These are phyloP conservation scores for Albula glossodonta DNA, from an alignment of 2,113 vertebrate species.

Conservation along the genomic window DNA sequence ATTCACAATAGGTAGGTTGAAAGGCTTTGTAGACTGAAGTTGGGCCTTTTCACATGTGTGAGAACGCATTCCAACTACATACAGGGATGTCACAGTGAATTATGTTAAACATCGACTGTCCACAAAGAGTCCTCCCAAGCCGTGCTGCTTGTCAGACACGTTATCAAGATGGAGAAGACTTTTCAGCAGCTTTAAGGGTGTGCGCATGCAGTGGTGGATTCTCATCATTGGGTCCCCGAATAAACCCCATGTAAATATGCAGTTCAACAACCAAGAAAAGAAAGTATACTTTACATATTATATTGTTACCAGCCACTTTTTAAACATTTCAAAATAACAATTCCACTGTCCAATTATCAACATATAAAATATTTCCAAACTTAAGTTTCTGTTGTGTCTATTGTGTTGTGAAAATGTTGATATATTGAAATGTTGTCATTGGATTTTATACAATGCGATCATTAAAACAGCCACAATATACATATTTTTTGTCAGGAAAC, in stretches of 20 bases:
- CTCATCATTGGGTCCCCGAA: not conserved
- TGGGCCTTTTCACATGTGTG: not conserved
- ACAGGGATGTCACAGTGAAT: not conserved
- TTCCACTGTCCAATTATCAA: too few relatives aligned
- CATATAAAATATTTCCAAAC: too few relatives aligned
- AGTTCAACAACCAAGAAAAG: too few relatives aligned
- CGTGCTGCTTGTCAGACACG: not conserved
- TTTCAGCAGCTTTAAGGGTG: not conserved
- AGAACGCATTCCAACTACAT: not conserved
- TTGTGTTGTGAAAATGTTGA: too few relatives aligned
- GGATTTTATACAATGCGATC: too few relatives aligned
- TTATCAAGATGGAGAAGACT: not conserved
- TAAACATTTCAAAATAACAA: too few relatives aligned
- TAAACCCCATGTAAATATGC: not conserved
- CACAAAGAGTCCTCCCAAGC: not conserved
- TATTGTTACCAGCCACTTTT: too few relatives aligned
- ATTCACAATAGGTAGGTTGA: not conserved
- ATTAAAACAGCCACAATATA: too few relatives aligned
- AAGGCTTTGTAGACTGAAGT: slow-evolving; percentile 7
- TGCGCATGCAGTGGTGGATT: not conserved
- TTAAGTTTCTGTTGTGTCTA: too few relatives aligned
- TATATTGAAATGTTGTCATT: too few relatives aligned
- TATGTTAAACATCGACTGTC: not conserved
- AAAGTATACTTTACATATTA: too few relatives aligned
- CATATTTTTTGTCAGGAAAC: too few relatives aligned